phyloP scores from a whole-genome alignment of 2,888 invertebrate genomes.

The Heliconius sara region DNA sequence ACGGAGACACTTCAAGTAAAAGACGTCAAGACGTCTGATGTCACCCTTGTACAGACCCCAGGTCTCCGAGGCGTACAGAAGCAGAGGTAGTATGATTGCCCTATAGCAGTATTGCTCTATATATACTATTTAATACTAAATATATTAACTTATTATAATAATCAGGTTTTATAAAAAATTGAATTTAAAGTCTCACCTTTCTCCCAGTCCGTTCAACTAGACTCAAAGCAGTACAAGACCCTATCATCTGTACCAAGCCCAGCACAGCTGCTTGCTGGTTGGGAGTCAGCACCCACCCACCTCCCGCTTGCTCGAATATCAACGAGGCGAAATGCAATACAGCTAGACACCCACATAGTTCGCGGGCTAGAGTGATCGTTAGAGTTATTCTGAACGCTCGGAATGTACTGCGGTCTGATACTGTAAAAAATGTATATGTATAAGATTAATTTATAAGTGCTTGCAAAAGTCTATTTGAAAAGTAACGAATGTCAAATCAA shows the following conservation, averaged over 20 bases:
- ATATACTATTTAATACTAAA: too few relatives aligned
- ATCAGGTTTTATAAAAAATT: too few relatives aligned
- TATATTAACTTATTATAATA: too few relatives aligned
- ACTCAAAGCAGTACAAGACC: constrained; percentile 72
- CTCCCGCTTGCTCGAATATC: constrained; percentile 73
- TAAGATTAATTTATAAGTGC: background rate
- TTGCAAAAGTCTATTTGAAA: too few relatives aligned
- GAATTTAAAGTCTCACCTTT: constrained; percentile 59
- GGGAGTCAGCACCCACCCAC: constrained; percentile 64
- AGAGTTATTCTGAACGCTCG: constrained; percentile 83
- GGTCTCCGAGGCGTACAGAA: too few relatives aligned
- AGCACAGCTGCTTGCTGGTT: constrained; percentile 75
- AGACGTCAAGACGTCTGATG: too few relatives aligned
- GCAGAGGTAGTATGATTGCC: too few relatives aligned
- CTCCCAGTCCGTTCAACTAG: constrained; percentile 75
- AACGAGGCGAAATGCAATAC: constrained; percentile 77
- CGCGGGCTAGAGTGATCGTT: constrained; percentile 72
- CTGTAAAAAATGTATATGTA: constrained; percentile 51
- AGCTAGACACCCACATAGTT: constrained; percentile 77
- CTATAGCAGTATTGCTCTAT: too few relatives aligned
- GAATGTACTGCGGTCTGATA: constrained; percentile 70
- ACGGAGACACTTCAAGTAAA: too few relatives aligned
- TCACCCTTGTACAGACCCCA: too few relatives aligned
- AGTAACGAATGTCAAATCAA: too few relatives aligned
- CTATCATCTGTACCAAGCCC: constrained; percentile 71